phyloP scores from a whole-genome alignment of 2,888 invertebrate species.

The Salpingus planirostris region DNA sequence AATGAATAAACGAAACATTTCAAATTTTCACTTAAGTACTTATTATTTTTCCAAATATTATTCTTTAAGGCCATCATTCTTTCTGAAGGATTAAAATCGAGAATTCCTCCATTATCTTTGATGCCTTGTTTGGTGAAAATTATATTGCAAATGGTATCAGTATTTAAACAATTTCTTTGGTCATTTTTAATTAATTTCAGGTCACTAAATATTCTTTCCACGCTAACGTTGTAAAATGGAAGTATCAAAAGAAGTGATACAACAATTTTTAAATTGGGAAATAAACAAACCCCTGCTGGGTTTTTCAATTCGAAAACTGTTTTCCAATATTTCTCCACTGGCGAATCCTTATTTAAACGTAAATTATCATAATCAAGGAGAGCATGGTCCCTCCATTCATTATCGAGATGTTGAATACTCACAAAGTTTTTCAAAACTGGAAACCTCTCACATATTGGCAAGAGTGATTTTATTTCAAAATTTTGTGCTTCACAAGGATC shows the following conservation, averaged over 20 bases:
- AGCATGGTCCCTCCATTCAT: slow-evolving; percentile 18
- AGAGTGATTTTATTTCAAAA: slow-evolving; percentile 3
- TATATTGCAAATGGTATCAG: slow-evolving; percentile 18
- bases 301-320: slow-evolving; percentile 11
- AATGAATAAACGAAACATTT: too few species aligned
- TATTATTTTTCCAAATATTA: too few species aligned
- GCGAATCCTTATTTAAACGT: slow-evolving; percentile 1
- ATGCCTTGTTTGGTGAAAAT: slow-evolving; percentile 14
- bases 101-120: neutral
- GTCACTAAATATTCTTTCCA: slow-evolving; percentile 21
- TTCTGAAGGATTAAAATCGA: neutral
- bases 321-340: slow-evolving; percentile 9
- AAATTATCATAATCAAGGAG: slow-evolving; percentile 7
- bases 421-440: slow-evolving; percentile 10
- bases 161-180: slow-evolving; percentile 18
- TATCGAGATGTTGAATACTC: slow-evolving; percentile 11
- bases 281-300: slow-evolving; percentile 4
- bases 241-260: slow-evolving; percentile 15
- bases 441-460: slow-evolving; percentile 9
- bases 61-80: too few species aligned
- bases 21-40: too few species aligned
- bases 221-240: slow-evolving; percentile 5
- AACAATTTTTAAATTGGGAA: slow-evolving; percentile 9
- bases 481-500: neutral
- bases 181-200: slow-evolving; percentile 18